phyloP scores from a whole-genome alignment of 1,140 invertebrate genomes.

The Brachionus rubens region DNA sequence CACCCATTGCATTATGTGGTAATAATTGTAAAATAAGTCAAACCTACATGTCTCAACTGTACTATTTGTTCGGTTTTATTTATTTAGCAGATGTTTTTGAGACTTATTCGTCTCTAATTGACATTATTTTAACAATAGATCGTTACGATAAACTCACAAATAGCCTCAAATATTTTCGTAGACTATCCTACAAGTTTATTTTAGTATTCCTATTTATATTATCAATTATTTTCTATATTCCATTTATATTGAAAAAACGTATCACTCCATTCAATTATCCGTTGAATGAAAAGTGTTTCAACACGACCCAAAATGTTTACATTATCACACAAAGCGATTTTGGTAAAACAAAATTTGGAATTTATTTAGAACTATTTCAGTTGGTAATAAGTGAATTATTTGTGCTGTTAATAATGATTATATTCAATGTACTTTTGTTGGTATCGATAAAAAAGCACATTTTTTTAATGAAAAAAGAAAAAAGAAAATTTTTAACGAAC shows the following conservation, averaged over 20 bases:
- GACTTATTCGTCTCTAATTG: constrained; percentile 29
- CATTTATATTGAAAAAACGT: constrained; percentile 12
- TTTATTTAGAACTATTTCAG: constrained; percentile 25
- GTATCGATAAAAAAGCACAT: neutral
- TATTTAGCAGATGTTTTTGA: constrained; percentile 11
- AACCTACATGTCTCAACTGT: constrained; percentile 9
- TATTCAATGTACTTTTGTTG: constrained; percentile 4
- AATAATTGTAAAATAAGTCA: neutral
- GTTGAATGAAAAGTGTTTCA: constrained; percentile 7
- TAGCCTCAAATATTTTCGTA: neutral
- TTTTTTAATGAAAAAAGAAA: neutral
- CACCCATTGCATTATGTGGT: constrained; percentile 16
- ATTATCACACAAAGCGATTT: neutral
- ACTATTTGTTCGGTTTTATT: constrained; percentile 13
- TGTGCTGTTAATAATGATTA: constrained; percentile 11
- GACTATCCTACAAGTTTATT: neutral
- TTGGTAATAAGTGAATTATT: constrained; percentile 10
- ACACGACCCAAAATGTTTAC: neutral
- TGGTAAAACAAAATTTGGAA: constrained; percentile 18
- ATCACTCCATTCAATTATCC: neutral
- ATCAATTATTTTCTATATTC: neutral
- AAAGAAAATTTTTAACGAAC: neutral
- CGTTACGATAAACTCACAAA: neutral
- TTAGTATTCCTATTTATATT: neutral
- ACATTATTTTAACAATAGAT: constrained; percentile 16